These are phyloP conservation scores for Leptoclinus maculatus DNA, from an alignment of 2,797 vertebrate species.

Conservation along the genomic window DNA sequence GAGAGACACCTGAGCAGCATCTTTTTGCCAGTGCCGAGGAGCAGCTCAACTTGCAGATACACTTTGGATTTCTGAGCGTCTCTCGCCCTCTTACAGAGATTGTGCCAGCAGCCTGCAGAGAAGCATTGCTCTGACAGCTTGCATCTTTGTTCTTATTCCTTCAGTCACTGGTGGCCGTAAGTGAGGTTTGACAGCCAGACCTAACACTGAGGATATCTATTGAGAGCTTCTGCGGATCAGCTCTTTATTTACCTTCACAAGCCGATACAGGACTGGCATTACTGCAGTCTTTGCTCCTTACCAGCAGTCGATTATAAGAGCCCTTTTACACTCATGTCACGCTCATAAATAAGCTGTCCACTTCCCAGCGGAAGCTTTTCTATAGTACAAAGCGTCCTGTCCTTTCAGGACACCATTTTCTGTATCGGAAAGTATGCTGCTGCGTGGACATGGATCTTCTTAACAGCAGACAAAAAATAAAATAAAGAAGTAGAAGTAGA, in stretches of 20 bases:
- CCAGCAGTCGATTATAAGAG: slow-evolving; percentile 18
- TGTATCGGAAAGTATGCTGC: background rate
- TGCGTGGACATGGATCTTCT: background rate
- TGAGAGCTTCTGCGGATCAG: slow-evolving; percentile 40
- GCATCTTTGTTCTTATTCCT: slow-evolving; percentile 48
- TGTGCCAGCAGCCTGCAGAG: slow-evolving; percentile 48
- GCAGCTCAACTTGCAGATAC: slow-evolving; percentile 51
- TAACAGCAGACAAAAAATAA: background rate
- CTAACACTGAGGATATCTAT: slow-evolving; percentile 31
- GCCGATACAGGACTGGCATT: slow-evolving; percentile 17
- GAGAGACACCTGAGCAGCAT: slow-evolving; percentile 48
- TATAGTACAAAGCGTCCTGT: background rate
- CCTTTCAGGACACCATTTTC: background rate
- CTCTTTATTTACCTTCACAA: slow-evolving; percentile 48
- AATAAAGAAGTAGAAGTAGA: background rate
- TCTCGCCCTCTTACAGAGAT: slow-evolving; percentile 40
- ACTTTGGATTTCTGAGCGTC: slow-evolving; percentile 57
- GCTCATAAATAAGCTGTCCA: slow-evolving; percentile 8
- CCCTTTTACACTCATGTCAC: slow-evolving; percentile 22
- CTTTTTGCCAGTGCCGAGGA: slow-evolving; percentile 34
- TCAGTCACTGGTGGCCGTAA: slow-evolving; percentile 31
- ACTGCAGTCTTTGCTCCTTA: slow-evolving; percentile 33
- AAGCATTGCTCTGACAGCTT: slow-evolving; percentile 34
- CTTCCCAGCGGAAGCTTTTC: background rate
- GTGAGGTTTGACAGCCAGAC: slow-evolving; percentile 49